These are phyloP conservation scores for Poecile montanus DNA, from an alignment of 2,797 vertebrate species.

Conservation along the genomic window DNA sequence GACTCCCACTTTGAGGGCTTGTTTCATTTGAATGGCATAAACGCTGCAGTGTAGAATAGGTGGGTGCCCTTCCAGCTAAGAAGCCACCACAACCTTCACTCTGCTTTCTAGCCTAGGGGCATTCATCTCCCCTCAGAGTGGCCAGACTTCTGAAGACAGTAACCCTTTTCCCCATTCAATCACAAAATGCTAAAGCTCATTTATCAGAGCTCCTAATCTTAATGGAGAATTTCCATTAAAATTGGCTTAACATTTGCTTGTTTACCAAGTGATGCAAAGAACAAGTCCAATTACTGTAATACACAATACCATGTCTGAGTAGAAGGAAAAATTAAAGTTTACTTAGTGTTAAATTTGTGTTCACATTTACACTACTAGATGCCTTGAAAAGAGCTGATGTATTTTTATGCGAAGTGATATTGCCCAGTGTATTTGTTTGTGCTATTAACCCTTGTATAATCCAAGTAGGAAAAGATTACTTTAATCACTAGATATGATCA, in stretches of 20 bases:
- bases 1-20: background rate
- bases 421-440: background rate
- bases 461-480: background rate
- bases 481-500: background rate
- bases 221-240: background rate
- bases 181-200: constrained; percentile 1
- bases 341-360: background rate
- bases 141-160: background rate
- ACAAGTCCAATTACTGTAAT: background rate
- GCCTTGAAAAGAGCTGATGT: background rate
- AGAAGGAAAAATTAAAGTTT: background rate
- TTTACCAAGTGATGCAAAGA: background rate
- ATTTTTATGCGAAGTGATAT: background rate
- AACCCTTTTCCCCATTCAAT: background rate
- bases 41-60: background rate
- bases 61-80: background rate
- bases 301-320: background rate
- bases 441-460: background rate
- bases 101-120: background rate
- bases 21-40: background rate
- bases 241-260: background rate
- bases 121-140: background rate
- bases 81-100: background rate
- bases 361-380: background rate
- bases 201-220: background rate